Percentiles rank a stretch among this genome's conserved stretches.
Evolutionary conservation across 1,140 invertebrate species (phyloP).

Genomic region (Ectropis grisescens): DNA sequence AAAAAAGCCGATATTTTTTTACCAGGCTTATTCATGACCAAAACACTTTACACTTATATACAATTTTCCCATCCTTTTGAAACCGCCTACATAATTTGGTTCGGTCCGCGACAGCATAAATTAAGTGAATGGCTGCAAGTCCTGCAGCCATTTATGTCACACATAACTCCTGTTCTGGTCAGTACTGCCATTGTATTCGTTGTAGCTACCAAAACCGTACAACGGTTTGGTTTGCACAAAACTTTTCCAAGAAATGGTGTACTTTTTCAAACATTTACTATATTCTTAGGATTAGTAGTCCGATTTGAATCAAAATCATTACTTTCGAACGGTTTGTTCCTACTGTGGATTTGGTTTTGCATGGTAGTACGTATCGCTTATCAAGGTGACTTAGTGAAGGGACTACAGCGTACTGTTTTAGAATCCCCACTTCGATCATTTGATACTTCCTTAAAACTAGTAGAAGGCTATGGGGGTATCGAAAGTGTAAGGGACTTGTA

Average conservation of each 20-base stretch:
- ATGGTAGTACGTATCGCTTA: constrained; percentile 33
- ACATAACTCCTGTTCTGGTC: constrained; percentile 18
- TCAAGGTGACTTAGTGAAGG: constrained; percentile 31
- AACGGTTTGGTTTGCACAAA: constrained; percentile 6
- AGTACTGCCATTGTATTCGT: constrained; percentile 18
- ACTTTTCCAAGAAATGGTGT: constrained; percentile 8
- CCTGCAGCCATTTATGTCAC: constrained; percentile 26
- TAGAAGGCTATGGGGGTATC: constrained; percentile 22
- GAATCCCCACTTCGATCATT: constrained; percentile 23
- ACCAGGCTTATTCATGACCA: constrained; percentile 19
- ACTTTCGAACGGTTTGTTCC: constrained; percentile 23
- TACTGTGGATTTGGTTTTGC: constrained; percentile 42
- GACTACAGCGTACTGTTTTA: constrained; percentile 21
- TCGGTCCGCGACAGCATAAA: constrained; percentile 24
- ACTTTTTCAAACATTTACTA: constrained; percentile 19
- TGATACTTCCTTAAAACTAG: constrained; percentile 19
- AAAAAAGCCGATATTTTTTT: constrained; percentile 24
- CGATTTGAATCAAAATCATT: constrained; percentile 23
- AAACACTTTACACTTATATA: constrained; percentile 12
- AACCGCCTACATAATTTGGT: constrained; percentile 26
- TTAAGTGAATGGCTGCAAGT: constrained; percentile 33
- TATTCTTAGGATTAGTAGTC: constrained; percentile 30
- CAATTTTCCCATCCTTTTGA: constrained; percentile 21
- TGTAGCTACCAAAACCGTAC: constrained; percentile 8
- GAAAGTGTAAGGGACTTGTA: constrained; percentile 18